A percentile compares a stretch with the other conserved stretches of the same genome.
These are phyloP conservation scores for Phallusia fumigata DNA, from an alignment of 23 tunicate genomes.

Conservation along the genomic window DNA sequence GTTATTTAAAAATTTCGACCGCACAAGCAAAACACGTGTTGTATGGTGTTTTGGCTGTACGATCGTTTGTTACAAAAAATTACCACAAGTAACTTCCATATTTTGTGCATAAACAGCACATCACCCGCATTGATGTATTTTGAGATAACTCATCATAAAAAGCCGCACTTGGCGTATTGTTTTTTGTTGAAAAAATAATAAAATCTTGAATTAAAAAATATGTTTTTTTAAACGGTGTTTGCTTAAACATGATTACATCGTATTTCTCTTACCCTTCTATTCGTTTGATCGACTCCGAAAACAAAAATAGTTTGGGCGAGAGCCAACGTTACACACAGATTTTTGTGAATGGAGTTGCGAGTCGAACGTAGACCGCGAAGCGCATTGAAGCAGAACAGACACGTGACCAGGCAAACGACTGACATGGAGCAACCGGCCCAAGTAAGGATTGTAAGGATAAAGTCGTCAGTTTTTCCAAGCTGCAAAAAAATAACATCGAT, in stretches of 20 bases:
- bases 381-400: slow-evolving; percentile 36
- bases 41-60: no score
- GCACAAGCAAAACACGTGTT: no score
- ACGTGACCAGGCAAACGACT: slow-evolving; percentile 36
- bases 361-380: slow-evolving; percentile 35
- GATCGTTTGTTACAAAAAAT: no score
- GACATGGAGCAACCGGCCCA: slow-evolving; percentile 60
- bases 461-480: slow-evolving; percentile 30
- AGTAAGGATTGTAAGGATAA: slow-evolving; percentile 34
- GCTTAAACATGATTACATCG: neutral
- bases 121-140: no score
- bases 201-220: no score
- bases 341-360: slow-evolving; percentile 59
- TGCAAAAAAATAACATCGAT: slow-evolving; percentile 7
- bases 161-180: no score
- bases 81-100: no score
- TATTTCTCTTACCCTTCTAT: slow-evolving; percentile 13
- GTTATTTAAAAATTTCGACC: no score
- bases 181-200: no score
- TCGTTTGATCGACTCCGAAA: slow-evolving; percentile 42
- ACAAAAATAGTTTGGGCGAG: slow-evolving; percentile 41
- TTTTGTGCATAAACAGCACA: no score
- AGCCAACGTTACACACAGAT: slow-evolving; percentile 32
- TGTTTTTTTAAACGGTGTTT: no score
- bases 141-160: no score